Percentiles rank a stretch among this genome's conserved stretches.
Conservation (phyloP, 92 coral and sea anemone genomes). For the Parazoanthus swiftii region DNA sequence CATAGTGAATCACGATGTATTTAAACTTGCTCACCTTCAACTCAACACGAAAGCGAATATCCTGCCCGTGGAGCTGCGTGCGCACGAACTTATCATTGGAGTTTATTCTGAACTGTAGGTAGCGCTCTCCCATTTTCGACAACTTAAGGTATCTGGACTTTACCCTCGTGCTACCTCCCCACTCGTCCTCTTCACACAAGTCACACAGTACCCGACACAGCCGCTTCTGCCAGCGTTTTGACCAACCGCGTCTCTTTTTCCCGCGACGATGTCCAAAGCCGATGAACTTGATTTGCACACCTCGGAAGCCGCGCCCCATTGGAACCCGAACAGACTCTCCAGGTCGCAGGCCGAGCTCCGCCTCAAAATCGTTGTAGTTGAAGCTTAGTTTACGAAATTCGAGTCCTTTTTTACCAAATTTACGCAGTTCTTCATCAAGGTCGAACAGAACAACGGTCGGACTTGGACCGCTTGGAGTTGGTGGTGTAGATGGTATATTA, state of each 20-base stretch:
- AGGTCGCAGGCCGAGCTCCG: constrained; percentile 75
- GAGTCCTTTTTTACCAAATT: background rate
- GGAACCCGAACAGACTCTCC: constrained; percentile 81
- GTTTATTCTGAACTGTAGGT: constrained; percentile 63
- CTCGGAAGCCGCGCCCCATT: constrained; percentile 59
- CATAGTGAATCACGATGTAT: constrained; percentile 67
- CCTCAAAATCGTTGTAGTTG: constrained; percentile 57
- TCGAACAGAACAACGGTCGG: constrained; percentile 15
- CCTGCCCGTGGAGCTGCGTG: constrained; percentile 74
- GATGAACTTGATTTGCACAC: constrained; percentile 69
- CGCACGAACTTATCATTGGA: constrained; percentile 71
- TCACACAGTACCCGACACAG: constrained; percentile 74
- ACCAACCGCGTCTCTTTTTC: constrained; percentile 50
- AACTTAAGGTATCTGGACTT: constrained; percentile 61
- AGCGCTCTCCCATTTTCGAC: constrained; percentile 79
- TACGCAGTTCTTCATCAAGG: background rate
- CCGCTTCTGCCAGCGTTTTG: constrained; percentile 79
- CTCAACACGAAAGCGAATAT: constrained; percentile 79
- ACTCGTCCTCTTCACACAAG: constrained; percentile 65
- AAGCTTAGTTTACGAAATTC: constrained; percentile 34
- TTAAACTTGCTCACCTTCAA: constrained; percentile 48
- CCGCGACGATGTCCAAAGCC: constrained; percentile 59
- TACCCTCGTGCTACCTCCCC: constrained; percentile 49
- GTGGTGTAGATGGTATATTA: background rate
- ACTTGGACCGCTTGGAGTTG: background rate